A percentile compares a stretch with the other conserved stretches of the same genome.
phyloP scores from a whole-genome alignment of 2,888 invertebrate genomes.

The Folsomia manolachei region DNA sequence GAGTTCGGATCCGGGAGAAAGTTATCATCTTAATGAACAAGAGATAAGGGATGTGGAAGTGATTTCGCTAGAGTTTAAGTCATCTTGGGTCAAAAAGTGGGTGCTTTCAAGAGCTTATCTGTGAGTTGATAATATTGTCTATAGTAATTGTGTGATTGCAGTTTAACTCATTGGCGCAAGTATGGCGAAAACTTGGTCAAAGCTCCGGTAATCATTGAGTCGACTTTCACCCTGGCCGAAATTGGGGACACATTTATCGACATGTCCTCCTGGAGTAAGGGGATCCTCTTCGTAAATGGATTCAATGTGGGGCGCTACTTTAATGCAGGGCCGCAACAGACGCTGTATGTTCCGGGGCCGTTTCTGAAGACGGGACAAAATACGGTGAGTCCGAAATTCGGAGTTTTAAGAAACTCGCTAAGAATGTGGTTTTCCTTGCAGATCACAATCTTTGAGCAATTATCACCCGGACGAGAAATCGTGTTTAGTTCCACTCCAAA shows the following conservation, averaged over 20 bases:
- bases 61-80: constrained; percentile 59
- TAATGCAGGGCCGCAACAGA: constrained; percentile 76
- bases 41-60: constrained; percentile 56
- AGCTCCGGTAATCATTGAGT: constrained; percentile 54
- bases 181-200: constrained; percentile 11
- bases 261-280: constrained; percentile 80
- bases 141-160: constrained; percentile 22
- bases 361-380: constrained; percentile 64
- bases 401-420: no score
- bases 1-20: constrained; percentile 52
- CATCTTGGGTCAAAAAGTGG: constrained; percentile 55
- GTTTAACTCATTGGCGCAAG: constrained; percentile 34
- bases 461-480: constrained; percentile 38
- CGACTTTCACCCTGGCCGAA: constrained; percentile 56
- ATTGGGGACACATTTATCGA: constrained; percentile 75
- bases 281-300: constrained; percentile 78
- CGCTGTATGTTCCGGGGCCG: constrained; percentile 77
- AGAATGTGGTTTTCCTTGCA: no score
- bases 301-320: constrained; percentile 84
- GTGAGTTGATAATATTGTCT: not conserved
- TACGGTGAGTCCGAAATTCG: no score
- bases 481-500: constrained; percentile 45
- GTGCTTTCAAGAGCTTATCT: not conserved
- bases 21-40: constrained; percentile 54
- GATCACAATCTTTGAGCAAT: constrained; percentile 52